phyloP scores from a whole-genome alignment of 2,888 invertebrate species.

The Muscina levida region DNA sequence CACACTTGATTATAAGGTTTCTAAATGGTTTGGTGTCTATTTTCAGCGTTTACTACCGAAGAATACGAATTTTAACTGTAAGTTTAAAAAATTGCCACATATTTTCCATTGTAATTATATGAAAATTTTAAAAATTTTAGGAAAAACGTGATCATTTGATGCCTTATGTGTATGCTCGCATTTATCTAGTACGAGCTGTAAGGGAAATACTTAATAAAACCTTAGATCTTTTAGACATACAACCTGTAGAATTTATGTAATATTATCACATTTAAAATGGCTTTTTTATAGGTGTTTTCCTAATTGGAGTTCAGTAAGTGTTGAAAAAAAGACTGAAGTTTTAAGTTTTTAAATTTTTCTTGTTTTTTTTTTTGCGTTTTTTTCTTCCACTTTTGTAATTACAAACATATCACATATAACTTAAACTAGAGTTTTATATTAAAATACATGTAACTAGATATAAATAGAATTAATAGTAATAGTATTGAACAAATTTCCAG shows the following conservation, averaged over 20 bases:
- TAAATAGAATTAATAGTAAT: slow-evolving; percentile 17
- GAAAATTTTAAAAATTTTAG: slow-evolving; percentile 79
- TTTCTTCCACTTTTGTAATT: slow-evolving; percentile 31
- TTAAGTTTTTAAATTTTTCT: slow-evolving; percentile 23
- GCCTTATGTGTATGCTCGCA: slow-evolving; percentile 85
- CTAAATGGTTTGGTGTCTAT: slow-evolving; percentile 83
- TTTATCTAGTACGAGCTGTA: slow-evolving; percentile 85
- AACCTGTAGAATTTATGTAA: slow-evolving; percentile 87
- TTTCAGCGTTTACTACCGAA: slow-evolving; percentile 88
- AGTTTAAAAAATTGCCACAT: no score
- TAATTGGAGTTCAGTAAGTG: no score
- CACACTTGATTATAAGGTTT: slow-evolving; percentile 85
- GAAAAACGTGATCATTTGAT: slow-evolving; percentile 85
- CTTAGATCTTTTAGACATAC: slow-evolving; percentile 84
- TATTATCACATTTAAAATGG: not conserved
- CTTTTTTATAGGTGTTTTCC: not conserved
- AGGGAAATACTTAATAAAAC: slow-evolving; percentile 84
- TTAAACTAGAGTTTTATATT: slow-evolving; percentile 25
- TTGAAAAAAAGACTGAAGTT: not conserved
- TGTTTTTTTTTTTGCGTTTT: slow-evolving; percentile 3
- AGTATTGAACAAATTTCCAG: slow-evolving; percentile 40
- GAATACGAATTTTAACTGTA: slow-evolving; percentile 86
- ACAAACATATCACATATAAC: slow-evolving; percentile 63
- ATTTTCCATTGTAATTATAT: not conserved
- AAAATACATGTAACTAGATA: not conserved